Percentiles rank a stretch among this genome's conserved stretches.
Evolutionary conservation across 2,113 vertebrate species (phyloP).

Genomic region (rat (Rattus norvegicus)): DNA sequence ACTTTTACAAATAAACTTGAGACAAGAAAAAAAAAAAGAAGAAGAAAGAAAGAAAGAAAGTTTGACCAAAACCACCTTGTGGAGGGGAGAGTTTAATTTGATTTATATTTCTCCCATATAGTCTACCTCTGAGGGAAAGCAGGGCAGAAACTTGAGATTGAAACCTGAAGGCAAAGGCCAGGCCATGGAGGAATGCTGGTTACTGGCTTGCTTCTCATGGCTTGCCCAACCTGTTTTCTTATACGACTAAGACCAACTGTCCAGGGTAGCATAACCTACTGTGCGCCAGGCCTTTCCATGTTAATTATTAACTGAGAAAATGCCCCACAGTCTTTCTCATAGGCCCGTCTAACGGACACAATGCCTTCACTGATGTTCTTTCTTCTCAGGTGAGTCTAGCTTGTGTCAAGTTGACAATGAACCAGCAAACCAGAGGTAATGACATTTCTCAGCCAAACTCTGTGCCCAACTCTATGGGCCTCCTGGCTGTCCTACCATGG

Average conservation of each 20-base stretch:
- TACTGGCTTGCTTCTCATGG: neutral
- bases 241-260: neutral
- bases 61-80: neutral
- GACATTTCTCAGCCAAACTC: neutral
- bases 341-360: neutral
- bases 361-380: neutral
- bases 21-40: no score
- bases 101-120: neutral
- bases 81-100: neutral
- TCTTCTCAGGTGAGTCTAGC: neutral
- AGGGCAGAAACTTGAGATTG: neutral
- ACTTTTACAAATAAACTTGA: no score
- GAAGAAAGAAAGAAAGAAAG: no score
- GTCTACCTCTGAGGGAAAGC: neutral
- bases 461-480: rapidly evolving
- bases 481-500: neutral
- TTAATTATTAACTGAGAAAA: neutral
- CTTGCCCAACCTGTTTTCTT: neutral
- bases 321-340: neutral
- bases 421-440: neutral
- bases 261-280: neutral
- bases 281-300: neutral
- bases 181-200: neutral
- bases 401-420: neutral
- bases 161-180: neutral